phyloP scores from a whole-genome alignment of 2,113 vertebrate genomes.

The Prietella phreatophila region DNA sequence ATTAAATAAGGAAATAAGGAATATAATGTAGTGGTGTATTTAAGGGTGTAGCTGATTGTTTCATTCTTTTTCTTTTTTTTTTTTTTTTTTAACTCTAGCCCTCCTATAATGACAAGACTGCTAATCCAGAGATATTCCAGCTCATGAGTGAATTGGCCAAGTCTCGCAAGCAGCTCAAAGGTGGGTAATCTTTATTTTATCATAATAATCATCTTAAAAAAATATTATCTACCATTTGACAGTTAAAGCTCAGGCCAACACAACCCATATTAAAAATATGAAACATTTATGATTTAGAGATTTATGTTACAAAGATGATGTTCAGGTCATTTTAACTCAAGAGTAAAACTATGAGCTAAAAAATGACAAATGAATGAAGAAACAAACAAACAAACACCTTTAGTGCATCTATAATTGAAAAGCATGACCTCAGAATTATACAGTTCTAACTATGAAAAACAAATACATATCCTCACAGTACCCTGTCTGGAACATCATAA shows the following conservation, averaged over 20 bases:
- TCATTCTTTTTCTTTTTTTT: neutral
- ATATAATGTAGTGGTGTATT: neutral
- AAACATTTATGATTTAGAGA: neutral
- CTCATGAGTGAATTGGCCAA: constrained; percentile 92
- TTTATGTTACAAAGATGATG: neutral
- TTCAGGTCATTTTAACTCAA: neutral
- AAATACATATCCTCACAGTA: neutral
- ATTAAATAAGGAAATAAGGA: neutral
- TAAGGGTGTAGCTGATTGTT: neutral
- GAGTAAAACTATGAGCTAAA: neutral
- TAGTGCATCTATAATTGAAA: neutral
- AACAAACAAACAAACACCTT: too few species aligned
- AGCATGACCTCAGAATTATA: neutral
- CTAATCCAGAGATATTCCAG: constrained; percentile 86
- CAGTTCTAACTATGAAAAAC: neutral
- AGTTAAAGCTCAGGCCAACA: neutral
- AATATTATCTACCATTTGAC: neutral
- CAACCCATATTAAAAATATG: neutral
- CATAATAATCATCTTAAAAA: neutral
- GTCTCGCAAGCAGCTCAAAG: constrained; percentile 92
- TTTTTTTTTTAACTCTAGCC: constrained; percentile 72
- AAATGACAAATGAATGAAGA: neutral
- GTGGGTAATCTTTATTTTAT: constrained; percentile 63
- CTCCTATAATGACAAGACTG: constrained; percentile 91
- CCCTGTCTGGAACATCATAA: neutral